Percentiles rank a stretch among this genome's conserved stretches.
These are phyloP conservation scores for Plagodis pulveraria DNA, from an alignment of 2,888 invertebrate genomes.

Conservation along the genomic window DNA sequence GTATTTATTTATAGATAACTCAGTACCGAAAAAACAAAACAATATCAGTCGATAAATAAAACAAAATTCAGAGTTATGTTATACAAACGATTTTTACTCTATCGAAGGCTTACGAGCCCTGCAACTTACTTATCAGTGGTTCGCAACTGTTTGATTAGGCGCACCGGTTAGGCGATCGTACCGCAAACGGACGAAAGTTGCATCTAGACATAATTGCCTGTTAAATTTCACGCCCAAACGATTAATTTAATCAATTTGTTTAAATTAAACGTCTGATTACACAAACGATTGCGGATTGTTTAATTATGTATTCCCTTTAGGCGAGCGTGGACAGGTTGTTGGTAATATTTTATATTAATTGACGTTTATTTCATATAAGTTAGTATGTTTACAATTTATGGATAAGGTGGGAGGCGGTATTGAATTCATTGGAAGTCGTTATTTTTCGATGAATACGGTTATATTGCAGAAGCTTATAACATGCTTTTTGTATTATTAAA, in stretches of 20 bases:
- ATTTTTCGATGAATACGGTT: too few species aligned
- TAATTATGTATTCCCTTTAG: conserved; percentile 41
- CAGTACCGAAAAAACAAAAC: too few species aligned
- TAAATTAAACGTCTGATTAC: conserved; percentile 53
- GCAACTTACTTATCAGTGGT: conserved; percentile 71
- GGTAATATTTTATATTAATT: conserved; percentile 10
- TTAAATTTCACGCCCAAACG: conserved; percentile 66
- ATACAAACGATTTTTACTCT: conserved; percentile 6
- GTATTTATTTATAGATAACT: too few species aligned
- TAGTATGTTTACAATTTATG: too few species aligned
- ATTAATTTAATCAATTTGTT: conserved; percentile 66
- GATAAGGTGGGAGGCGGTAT: too few species aligned
- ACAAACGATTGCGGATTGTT: conserved; percentile 41
- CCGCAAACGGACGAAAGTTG: conserved; percentile 51
- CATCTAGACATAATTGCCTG: conserved; percentile 64
- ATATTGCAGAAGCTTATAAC: too few species aligned
- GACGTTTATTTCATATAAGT: background rate
- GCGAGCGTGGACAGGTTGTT: conserved; percentile 18
- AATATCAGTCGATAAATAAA: too few species aligned
- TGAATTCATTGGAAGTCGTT: too few species aligned
- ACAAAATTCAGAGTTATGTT: too few species aligned
- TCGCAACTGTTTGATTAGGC: conserved; percentile 80
- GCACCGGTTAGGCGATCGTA: conserved; percentile 50
- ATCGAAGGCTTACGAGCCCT: conserved; percentile 45
- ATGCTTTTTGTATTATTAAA: too few species aligned